Evolutionary conservation across 1,140 invertebrate genomes (phyloP).

Genomic region (Brachionus sp.): DNA sequence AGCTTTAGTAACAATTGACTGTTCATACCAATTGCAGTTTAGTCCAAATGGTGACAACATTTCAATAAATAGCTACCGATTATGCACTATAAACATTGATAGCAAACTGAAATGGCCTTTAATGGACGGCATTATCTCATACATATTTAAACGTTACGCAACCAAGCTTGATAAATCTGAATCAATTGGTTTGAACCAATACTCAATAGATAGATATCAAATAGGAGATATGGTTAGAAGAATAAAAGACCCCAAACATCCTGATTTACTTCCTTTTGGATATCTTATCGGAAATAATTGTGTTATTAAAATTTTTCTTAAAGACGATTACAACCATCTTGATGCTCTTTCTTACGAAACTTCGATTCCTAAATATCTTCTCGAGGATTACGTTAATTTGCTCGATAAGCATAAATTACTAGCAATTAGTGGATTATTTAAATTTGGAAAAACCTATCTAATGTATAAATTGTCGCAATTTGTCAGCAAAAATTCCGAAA

Average conservation of each 20-base stretch:
- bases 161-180: background rate
- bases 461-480: conserved; percentile 90
- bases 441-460: conserved; percentile 92
- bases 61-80: background rate
- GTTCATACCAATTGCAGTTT: conserved; percentile 5
- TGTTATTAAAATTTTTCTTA: conserved; percentile 63
- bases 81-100: conserved; percentile 35
- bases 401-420: conserved; percentile 84
- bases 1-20: conserved; percentile 41
- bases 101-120: conserved; percentile 38
- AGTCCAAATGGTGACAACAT: background rate
- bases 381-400: conserved; percentile 82
- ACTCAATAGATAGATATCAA: conserved; percentile 31
- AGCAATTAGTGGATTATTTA: conserved; percentile 90
- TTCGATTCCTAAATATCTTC: conserved; percentile 88
- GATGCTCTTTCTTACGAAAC: conserved; percentile 91
- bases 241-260: conserved; percentile 61
- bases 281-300: conserved; percentile 79
- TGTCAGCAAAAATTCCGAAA: conserved; percentile 58
- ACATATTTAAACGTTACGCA: conserved; percentile 13
- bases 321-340: conserved; percentile 72
- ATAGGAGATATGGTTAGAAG: conserved; percentile 8
- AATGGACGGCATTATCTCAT: conserved; percentile 22
- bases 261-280: conserved; percentile 84
- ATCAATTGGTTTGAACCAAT: conserved; percentile 1